Evolutionary conservation across 2,888 invertebrate genomes (phyloP).

Genomic region (Harmothoe impar): DNA sequence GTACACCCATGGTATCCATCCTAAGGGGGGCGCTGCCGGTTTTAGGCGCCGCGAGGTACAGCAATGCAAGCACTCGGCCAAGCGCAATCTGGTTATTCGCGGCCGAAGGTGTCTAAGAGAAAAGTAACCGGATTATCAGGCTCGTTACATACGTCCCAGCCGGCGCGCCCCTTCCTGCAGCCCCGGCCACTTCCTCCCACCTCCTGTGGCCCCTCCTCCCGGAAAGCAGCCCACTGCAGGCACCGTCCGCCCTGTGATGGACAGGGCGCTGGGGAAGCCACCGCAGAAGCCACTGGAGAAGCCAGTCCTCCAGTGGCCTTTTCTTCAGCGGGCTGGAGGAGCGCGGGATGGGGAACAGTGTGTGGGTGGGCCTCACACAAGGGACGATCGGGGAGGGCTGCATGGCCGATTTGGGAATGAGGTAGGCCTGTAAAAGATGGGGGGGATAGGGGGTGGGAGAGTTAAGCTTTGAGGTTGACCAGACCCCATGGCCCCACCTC

Average conservation of each 20-base stretch:
- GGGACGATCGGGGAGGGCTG: neutral
- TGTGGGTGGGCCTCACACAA: neutral
- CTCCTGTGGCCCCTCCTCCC: neutral
- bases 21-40: neutral
- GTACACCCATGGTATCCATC: neutral
- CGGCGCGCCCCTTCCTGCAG: neutral
- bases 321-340: neutral
- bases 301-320: neutral
- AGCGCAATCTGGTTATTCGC: conserved; percentile 7
- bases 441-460: neutral
- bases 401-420: neutral
- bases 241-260: neutral
- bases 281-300: conserved; percentile 10
- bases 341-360: neutral
- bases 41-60: neutral
- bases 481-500: neutral
- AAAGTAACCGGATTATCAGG: conserved; percentile 45
- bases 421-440: neutral
- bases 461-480: conserved; percentile 37
- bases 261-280: conserved; percentile 34
- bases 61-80: conserved; percentile 1
- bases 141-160: conserved; percentile 35
- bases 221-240: neutral
- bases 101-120: conserved; percentile 45
- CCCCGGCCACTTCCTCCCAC: neutral